Conservation (phyloP, 2,888 invertebrate genomes). For the Macroteleia sp. region DNA sequence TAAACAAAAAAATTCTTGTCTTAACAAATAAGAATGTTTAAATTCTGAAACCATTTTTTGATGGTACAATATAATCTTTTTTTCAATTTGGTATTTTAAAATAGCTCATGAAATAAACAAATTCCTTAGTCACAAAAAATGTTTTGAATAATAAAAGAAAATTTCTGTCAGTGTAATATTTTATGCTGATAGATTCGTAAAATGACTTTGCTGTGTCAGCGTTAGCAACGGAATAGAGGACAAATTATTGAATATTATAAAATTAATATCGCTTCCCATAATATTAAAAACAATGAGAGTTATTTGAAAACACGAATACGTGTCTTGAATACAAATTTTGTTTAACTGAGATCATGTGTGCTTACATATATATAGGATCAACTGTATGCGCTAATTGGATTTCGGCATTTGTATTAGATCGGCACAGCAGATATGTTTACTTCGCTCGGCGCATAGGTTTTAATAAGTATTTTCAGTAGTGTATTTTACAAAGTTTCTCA, state of each 20-base stretch:
- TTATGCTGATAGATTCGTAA: conserved; percentile 2
- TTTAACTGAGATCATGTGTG: conserved; percentile 15
- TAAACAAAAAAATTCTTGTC: too few species aligned
- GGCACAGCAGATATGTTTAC: conserved; percentile 12
- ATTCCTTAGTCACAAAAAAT: too few species aligned
- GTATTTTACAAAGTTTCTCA: too few species aligned
- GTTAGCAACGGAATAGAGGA: background rate
- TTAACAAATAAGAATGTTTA: too few species aligned
- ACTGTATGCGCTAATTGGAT: conserved; percentile 18
- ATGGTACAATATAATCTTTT: too few species aligned
- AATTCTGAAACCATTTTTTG: too few species aligned
- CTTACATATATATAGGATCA: conserved; percentile 17
- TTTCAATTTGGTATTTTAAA: too few species aligned
- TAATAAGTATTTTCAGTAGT: background rate
- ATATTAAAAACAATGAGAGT: conserved; percentile 25
- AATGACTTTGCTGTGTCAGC: conserved; percentile 13
- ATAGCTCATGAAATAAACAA: too few species aligned
- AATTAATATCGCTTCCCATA: conserved; percentile 1
- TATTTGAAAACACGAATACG: conserved; percentile 36
- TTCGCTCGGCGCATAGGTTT: background rate
- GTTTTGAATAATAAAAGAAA: too few species aligned
- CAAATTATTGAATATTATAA: conserved; percentile 22
- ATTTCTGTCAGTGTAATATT: too few species aligned
- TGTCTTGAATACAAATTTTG: conserved; percentile 31
- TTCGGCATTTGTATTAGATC: conserved; percentile 28